Conservation (phyloP, 2,888 invertebrate species). For the Apomyelois bistriatella region DNA sequence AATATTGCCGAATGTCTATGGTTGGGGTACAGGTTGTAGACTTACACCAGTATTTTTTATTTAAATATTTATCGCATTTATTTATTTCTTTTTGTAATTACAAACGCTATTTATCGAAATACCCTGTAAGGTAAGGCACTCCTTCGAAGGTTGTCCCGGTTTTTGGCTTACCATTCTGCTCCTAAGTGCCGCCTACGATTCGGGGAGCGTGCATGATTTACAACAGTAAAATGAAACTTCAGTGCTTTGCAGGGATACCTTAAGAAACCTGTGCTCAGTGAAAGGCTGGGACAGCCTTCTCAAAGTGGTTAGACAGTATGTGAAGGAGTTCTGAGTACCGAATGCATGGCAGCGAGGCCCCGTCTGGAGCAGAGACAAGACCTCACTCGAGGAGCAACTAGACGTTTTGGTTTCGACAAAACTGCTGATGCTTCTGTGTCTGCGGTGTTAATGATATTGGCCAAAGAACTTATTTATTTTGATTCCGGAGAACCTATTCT, state of each 20-base stretch:
- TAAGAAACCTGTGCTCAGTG: constrained; percentile 39
- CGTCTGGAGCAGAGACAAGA: neutral
- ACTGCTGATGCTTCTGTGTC: constrained; percentile 60
- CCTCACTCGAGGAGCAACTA: constrained; percentile 13
- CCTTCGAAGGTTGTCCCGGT: constrained; percentile 81
- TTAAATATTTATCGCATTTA: constrained; percentile 75
- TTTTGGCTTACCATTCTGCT: constrained; percentile 78
- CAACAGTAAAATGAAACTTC: constrained; percentile 47
- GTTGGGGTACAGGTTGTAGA: constrained; percentile 79
- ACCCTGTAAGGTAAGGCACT: constrained; percentile 67
- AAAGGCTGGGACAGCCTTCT: constrained; percentile 76
- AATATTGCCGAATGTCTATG: constrained; percentile 70
- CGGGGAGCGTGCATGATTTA: constrained; percentile 70
- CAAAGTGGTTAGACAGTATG: constrained; percentile 36
- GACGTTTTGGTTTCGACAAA: constrained; percentile 20
- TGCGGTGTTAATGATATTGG: constrained; percentile 74
- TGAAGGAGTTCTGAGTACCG: constrained; percentile 45
- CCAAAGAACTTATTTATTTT: constrained; percentile 77
- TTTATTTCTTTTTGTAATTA: constrained; percentile 63
- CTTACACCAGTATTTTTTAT: constrained; percentile 67
- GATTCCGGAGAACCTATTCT: constrained; percentile 80
- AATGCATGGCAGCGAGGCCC: constrained; percentile 47
- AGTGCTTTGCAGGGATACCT: constrained; percentile 63
- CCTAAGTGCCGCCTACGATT: constrained; percentile 49
- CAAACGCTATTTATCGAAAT: constrained; percentile 61